A percentile compares a stretch with the other conserved stretches of the same genome.
phyloP scores from a whole-genome alignment of 37 sponge, comb jelly and placozoan genomes.

The Dysidea cf. avara region DNA sequence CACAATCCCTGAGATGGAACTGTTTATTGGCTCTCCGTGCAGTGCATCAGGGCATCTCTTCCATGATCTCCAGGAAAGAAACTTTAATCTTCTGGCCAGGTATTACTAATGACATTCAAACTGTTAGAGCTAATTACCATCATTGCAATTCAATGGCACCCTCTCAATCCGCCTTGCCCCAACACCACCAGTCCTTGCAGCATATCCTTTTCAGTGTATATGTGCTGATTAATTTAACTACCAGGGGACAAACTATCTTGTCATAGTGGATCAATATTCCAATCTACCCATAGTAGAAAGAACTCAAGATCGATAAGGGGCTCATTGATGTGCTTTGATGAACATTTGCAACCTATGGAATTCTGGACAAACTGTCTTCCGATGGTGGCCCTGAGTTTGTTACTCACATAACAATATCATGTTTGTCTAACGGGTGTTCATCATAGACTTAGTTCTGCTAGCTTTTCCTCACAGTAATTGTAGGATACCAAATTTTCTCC shows the following conservation, averaged over 20 bases:
- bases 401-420: conserved; percentile 12
- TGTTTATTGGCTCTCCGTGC: conserved; percentile 31
- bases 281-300: conserved; percentile 48
- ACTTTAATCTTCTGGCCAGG: conserved; percentile 40
- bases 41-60: too few species aligned
- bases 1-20: conserved; percentile 16
- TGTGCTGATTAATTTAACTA: conserved; percentile 49
- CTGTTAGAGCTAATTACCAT: conserved; percentile 24
- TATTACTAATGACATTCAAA: conserved; percentile 22
- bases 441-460: conserved; percentile 32
- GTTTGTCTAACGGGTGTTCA: conserved; percentile 24
- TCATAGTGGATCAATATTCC: conserved; percentile 39
- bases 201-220: too few species aligned
- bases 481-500: conserved; percentile 45
- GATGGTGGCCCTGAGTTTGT: too few species aligned
- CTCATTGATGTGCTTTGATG: conserved; percentile 20
- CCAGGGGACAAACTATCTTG: conserved; percentile 20
- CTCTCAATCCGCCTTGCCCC: too few species aligned
- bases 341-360: too few species aligned
- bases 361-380: too few species aligned
- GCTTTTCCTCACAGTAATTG: too few species aligned
- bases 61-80: conserved; percentile 37
- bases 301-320: conserved; percentile 20
- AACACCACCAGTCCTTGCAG: too few species aligned
- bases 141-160: conserved; percentile 43